These are phyloP conservation scores for Chrysogorgia sp. DNA, from an alignment of 92 coral and sea anemone genomes.

Conservation along the genomic window DNA sequence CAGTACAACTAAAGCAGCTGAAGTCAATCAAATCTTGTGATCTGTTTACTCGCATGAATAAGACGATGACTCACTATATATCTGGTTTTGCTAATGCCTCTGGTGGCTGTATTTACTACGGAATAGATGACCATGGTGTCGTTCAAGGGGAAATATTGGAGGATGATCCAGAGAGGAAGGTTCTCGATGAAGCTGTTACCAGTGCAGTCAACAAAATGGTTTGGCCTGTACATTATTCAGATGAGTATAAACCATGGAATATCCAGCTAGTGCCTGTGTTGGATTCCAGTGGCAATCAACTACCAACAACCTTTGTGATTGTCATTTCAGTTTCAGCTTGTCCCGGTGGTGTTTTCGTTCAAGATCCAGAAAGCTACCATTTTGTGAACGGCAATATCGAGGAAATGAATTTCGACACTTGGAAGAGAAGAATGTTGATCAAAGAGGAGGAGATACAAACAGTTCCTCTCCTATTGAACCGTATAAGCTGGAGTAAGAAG, in stretches of 20 bases:
- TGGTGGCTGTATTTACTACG: constrained; percentile 51
- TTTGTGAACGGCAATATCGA: constrained; percentile 39
- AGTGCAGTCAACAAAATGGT: constrained; percentile 32
- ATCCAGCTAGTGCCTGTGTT: constrained; percentile 45
- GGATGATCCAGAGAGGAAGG: constrained; percentile 4
- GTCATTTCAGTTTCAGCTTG: constrained; percentile 44
- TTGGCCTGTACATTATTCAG: constrained; percentile 42
- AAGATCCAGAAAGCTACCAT: constrained; percentile 55
- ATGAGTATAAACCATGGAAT: constrained; percentile 50
- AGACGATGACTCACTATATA: constrained; percentile 27
- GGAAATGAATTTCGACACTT: constrained; percentile 35
- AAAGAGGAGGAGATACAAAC: not conserved
- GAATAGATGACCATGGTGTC: constrained; percentile 38
- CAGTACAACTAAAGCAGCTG: constrained; percentile 38
- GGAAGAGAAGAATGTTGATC: constrained; percentile 4
- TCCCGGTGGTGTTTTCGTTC: constrained; percentile 46
- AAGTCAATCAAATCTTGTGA: constrained; percentile 24
- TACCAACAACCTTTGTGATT: constrained; percentile 25
- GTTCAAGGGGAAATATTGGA: constrained; percentile 32
- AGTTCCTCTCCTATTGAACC: constrained; percentile 6
- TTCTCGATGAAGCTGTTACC: constrained; percentile 6
- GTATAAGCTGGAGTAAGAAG: constrained; percentile 32
- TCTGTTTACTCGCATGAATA: constrained; percentile 31
- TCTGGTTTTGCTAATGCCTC: constrained; percentile 53
- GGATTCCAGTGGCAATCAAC: constrained; percentile 9